Percentiles rank a stretch among this genome's conserved stretches.
phyloP scores from a whole-genome alignment of 2,797 vertebrate genomes.

The Rhynchotus rufescens region DNA sequence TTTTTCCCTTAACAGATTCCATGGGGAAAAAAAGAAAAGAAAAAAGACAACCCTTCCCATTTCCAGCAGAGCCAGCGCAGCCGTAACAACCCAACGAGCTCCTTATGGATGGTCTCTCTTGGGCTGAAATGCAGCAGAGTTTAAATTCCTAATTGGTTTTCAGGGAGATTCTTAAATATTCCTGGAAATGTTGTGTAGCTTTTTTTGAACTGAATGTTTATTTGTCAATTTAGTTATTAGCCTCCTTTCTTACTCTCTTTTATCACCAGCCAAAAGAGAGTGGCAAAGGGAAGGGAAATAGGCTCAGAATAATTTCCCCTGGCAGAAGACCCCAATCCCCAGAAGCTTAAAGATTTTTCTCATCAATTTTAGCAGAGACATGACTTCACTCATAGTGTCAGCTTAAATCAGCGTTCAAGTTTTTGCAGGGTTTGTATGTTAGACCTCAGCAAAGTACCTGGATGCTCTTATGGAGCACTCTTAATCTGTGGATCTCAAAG shows the following conservation, averaged over 20 bases:
- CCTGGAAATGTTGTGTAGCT: not conserved
- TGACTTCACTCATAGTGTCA: not conserved
- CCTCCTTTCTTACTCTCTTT: conserved; percentile 22
- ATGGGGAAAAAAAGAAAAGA: too few species aligned
- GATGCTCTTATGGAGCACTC: not conserved
- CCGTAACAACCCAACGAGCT: not conserved
- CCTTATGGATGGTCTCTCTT: not conserved
- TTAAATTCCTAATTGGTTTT: not conserved
- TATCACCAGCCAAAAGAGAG: not conserved
- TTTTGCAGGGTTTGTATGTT: not conserved
- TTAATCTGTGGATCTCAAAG: not conserved
- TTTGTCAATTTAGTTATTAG: conserved; percentile 57
- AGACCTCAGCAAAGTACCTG: not conserved
- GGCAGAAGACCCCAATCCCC: not conserved
- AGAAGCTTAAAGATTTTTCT: conserved; percentile 45
- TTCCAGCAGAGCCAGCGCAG: not conserved
- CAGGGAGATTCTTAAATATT: conserved; percentile 24
- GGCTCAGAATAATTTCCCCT: conserved; percentile 52
- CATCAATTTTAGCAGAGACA: conserved; percentile 46
- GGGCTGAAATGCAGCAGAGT: not conserved
- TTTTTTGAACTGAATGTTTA: conserved; percentile 52
- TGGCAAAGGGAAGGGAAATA: conserved; percentile 44
- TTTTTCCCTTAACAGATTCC: not conserved
- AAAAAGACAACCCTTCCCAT: not conserved
- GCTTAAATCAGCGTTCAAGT: conserved; percentile 35